Evolutionary conservation across 2,888 invertebrate species (phyloP), one percentile per base, ranked within the genome.

Genomic region (Leistus spinibarbis): DNA sequence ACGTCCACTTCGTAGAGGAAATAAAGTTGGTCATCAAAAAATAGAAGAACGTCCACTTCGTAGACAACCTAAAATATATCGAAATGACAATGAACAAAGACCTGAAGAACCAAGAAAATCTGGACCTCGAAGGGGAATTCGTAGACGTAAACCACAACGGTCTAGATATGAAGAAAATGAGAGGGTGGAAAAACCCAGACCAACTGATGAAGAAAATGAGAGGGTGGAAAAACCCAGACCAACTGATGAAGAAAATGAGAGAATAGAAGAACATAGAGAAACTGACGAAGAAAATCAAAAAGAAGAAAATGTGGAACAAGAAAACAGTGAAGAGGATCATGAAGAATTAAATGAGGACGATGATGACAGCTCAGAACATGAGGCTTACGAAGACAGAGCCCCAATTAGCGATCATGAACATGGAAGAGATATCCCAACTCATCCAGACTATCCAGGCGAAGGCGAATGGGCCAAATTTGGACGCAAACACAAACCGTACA

Each of bases 361-460:
- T 16, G 53, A 64, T 64, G 71, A 20, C 5, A 27, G 54, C 22
- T 17, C 4, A 17, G 54, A 22, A 13, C 57, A 69, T 56, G 7
- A 23, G 57, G 67, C 76, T 17, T 76, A 80, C 72, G 72, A 76
- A 5, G 76, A 79, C 64, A 66, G 76, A 56, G 75, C 76, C 2
- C 79, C 80, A 0, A 64, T 79, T n/a, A 81, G 78, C 76, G 77
- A 79, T 53, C 82, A 83, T 54, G 83, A 83, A 79, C 60, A 77
- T 5, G 82, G 82, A 2, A 70, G 66, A 57, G 81, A 82, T 9
- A 77, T 84, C 17, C 84, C 85, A 19, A 84, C 84, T 0, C 80
- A 78, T 76, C 84, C 84, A 5, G 82, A 83, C 77, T 85, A 85
- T 78, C 85, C 85, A 1, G 85, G 86, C 2, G 81, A 82, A 79